Evolutionary conservation across 2,797 vertebrate genomes (phyloP).

Genomic region (Pangasius mekongensis): DNA sequence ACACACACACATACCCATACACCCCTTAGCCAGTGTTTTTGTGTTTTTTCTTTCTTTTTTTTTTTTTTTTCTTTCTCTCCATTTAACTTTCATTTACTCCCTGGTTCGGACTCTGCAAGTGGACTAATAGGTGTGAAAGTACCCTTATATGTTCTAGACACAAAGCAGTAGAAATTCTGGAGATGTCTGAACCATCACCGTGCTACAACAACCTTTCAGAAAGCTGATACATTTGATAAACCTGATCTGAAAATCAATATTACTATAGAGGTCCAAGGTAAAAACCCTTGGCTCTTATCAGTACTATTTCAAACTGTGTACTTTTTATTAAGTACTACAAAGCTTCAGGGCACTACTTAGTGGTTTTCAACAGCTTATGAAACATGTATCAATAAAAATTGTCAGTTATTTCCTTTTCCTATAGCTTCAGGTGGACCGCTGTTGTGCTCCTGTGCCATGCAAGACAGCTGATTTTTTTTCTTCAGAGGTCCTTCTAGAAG

Average conservation of each 20-base stretch:
- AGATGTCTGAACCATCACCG: background rate
- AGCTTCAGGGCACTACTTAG: background rate
- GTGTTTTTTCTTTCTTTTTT: background rate
- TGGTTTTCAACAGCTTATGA: background rate
- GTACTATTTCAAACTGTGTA: background rate
- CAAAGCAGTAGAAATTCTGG: background rate
- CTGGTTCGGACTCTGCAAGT: background rate
- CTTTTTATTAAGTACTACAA: background rate
- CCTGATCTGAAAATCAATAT: background rate
- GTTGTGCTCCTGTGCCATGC: no score
- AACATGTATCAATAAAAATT: background rate
- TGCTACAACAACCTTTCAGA: background rate
- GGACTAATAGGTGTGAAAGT: background rate
- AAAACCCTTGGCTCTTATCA: background rate
- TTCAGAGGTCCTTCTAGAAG: background rate
- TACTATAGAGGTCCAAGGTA: background rate
- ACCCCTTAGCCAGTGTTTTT: background rate
- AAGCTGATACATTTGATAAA: background rate
- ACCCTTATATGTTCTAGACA: background rate
- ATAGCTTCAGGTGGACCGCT: background rate
- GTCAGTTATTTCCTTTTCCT: background rate
- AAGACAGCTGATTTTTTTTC: background rate
- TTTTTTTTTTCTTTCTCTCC: no score
- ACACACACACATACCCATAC: no score
- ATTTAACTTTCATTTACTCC: background rate